Percentiles rank a stretch among this genome's conserved stretches.
phyloP scores from a whole-genome alignment of 2,113 vertebrate species.

The Amia ocellicauda region DNA sequence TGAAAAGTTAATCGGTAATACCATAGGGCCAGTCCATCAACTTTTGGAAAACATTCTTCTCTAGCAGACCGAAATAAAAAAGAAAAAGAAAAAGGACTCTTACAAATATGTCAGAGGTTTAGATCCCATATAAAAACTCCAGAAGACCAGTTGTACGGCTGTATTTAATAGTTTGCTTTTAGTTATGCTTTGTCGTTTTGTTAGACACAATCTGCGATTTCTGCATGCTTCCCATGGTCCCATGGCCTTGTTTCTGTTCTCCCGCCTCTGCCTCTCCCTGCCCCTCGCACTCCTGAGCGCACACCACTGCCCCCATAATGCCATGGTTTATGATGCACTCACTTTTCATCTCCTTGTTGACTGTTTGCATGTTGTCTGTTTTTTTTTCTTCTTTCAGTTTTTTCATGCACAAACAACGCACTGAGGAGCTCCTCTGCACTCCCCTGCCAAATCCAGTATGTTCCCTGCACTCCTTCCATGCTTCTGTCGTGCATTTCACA shows the following conservation, averaged over 20 bases:
- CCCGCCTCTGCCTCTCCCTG: conserved; percentile 31
- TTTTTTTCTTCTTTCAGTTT: conserved; percentile 64
- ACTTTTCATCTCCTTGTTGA: conserved; percentile 61
- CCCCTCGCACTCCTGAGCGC: conserved; percentile 30
- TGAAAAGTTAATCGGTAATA: no score
- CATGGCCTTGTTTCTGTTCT: not conserved
- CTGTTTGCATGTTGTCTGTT: conserved; percentile 66
- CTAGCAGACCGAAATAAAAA: no score
- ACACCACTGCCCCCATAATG: not conserved
- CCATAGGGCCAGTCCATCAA: no score
- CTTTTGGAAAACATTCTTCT: no score
- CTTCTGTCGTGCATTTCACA: conserved; percentile 53
- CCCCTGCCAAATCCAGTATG: conserved; percentile 65
- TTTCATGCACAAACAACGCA: conserved; percentile 63
- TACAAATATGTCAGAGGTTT: no score
- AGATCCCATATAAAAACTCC: no score
- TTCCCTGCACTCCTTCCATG: conserved; percentile 57
- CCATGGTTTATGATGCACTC: conserved; percentile 3
- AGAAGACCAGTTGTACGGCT: no score
- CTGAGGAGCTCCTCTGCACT: conserved; percentile 65
- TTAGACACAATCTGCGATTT: no score
- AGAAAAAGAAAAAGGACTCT: no score
- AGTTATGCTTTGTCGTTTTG: no score
- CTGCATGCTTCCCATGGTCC: not conserved
- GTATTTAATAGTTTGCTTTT: no score